Conservation (phyloP, 2,888 invertebrate genomes). For the Clistopyga incitator region DNA sequence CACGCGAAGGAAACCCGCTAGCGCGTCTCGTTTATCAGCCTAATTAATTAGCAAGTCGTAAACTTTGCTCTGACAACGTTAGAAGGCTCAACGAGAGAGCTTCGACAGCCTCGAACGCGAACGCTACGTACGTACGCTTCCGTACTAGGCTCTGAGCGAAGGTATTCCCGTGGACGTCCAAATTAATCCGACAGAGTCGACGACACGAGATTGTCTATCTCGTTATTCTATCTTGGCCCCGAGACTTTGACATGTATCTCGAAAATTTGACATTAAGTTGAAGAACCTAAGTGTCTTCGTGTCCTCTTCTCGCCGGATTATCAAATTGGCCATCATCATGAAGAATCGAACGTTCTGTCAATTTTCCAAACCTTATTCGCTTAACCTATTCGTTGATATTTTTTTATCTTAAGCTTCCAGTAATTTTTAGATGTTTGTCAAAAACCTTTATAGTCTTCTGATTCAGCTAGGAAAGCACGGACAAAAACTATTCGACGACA, state of each 20-base stretch:
- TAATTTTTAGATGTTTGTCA: not conserved
- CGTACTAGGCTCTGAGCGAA: not conserved
- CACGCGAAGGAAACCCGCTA: conserved; percentile 41
- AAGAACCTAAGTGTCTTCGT: not conserved
- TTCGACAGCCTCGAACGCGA: conserved; percentile 54
- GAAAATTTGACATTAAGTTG: conserved; percentile 28
- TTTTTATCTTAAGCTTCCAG: not conserved
- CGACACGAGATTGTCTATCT: conserved; percentile 41
- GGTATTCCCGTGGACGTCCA: conserved; percentile 1
- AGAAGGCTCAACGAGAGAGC: conserved; percentile 28
- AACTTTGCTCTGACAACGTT: conserved; percentile 70
- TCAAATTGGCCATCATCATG: too few species aligned
- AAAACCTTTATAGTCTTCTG: not conserved
- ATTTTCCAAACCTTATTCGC: too few species aligned
- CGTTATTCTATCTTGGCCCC: conserved; percentile 36
- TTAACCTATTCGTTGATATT: not conserved
- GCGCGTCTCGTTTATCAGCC: conserved; percentile 76
- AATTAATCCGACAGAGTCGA: conserved; percentile 49
- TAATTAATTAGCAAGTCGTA: conserved; percentile 79
- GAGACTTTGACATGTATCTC: conserved; percentile 25
- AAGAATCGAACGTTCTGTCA: not conserved
- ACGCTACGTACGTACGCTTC: conserved; percentile 25
- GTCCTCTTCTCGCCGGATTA: not conserved
- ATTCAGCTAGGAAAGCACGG: not conserved
- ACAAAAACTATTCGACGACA: too few species aligned